Percentiles rank a stretch among this genome's conserved stretches.
These are phyloP conservation scores for Andrena bucephala DNA, from an alignment of 2,888 invertebrate species.

Conservation along the genomic window DNA sequence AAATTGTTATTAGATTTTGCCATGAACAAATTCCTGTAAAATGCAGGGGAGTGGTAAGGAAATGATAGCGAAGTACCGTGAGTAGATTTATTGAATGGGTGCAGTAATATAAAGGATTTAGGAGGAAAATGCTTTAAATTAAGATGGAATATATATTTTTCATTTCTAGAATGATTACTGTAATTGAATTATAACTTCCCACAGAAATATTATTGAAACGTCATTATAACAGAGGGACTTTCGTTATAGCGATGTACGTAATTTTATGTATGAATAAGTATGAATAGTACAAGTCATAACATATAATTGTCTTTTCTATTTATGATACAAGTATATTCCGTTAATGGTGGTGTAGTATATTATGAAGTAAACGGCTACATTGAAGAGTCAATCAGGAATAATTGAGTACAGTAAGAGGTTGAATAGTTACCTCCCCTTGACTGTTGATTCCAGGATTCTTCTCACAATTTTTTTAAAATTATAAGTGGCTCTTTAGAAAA, in stretches of 20 bases:
- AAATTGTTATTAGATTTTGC: no score
- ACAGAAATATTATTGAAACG: not conserved
- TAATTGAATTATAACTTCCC: not conserved
- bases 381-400: not conserved
- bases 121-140: no score
- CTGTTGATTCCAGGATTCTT: not conserved
- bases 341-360: not conserved
- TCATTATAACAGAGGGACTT: not conserved
- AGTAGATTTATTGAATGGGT: no score
- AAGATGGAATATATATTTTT: no score
- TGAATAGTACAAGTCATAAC: not conserved
- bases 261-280: not conserved
- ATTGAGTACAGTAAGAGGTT: not conserved
- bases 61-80: no score
- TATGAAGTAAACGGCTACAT: not conserved
- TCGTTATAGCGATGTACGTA: not conserved
- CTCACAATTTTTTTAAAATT: not conserved
- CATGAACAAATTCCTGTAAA: no score
- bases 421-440: not conserved
- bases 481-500: not conserved
- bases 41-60: no score
- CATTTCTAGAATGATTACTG: not conserved
- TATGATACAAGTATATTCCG: not conserved
- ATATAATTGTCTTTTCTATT: not conserved
- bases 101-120: no score